Evolutionary conservation across 2,113 vertebrate species (phyloP).

Genomic region (Colossoma macropomum): DNA sequence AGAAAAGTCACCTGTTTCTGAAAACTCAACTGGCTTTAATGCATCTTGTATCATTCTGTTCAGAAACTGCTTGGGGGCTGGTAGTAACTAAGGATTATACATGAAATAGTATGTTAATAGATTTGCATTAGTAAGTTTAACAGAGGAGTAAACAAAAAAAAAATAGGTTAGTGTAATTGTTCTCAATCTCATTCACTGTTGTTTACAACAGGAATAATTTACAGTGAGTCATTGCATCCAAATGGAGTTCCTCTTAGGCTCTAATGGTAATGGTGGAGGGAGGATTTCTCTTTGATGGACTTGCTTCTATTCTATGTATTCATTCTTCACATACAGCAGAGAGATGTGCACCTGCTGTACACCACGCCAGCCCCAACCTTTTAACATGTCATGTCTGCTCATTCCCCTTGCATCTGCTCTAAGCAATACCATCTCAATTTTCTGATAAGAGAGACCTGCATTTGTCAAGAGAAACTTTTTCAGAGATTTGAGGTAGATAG

Average conservation of each 20-base stretch:
- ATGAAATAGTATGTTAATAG: too few relatives aligned
- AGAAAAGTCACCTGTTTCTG: too few relatives aligned
- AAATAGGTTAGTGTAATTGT: too few relatives aligned
- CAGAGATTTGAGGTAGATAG: conserved; percentile 70
- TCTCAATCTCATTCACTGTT: background rate
- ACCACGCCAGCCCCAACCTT: conserved; percentile 57
- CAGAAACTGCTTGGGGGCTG: too few relatives aligned
- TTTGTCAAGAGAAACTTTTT: conserved; percentile 77
- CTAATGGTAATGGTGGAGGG: background rate
- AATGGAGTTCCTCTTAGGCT: background rate
- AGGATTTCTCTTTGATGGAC: conserved; percentile 3
- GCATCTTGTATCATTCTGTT: too few relatives aligned
- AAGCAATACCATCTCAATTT: conserved; percentile 77
- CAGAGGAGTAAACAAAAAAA: too few relatives aligned
- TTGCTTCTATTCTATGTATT: conserved; percentile 27
- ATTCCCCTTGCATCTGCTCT: conserved; percentile 59
- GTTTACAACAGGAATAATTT: too few relatives aligned
- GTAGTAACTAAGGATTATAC: too few relatives aligned
- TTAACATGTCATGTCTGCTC: conserved; percentile 65
- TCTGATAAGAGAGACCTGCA: conserved; percentile 78
- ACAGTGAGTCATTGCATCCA: background rate
- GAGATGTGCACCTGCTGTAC: conserved; percentile 51
- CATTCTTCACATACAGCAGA: conserved; percentile 54
- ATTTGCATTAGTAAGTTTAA: too few relatives aligned
- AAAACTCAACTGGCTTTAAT: too few relatives aligned